These are phyloP conservation scores for Drosophila asahinai DNA, from an alignment of 1,140 invertebrate genomes.

Conservation along the genomic window DNA sequence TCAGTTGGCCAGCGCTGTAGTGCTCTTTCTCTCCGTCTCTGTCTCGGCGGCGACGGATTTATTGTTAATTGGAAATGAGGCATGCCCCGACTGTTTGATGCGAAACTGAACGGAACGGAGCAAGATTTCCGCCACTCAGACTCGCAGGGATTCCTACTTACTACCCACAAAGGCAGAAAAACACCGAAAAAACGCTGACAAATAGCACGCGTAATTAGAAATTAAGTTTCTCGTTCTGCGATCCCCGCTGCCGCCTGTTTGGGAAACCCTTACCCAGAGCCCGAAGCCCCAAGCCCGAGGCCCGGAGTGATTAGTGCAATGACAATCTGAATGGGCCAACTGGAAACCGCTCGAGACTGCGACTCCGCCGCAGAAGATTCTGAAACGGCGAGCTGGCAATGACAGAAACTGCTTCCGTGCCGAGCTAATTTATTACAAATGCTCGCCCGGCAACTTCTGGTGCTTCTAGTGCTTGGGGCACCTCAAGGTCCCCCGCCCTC, in stretches of 20 bases:
- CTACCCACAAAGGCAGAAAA: conserved; percentile 21
- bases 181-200: conserved; percentile 70
- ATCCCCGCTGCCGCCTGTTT: background rate
- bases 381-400: conserved; percentile 46
- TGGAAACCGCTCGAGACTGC: conserved; percentile 47
- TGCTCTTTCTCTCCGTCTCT: conserved; percentile 21
- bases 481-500: background rate
- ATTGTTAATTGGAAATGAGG: conserved; percentile 83
- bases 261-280: background rate
- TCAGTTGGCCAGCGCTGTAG: conserved; percentile 63
- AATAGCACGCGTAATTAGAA: conserved; percentile 81
- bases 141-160: conserved; percentile 12
- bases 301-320: conserved; percentile 60
- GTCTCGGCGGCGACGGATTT: conserved; percentile 63
- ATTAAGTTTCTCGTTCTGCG: conserved; percentile 68
- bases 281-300: background rate
- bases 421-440: conserved; percentile 61
- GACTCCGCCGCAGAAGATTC: conserved; percentile 13
- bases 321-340: conserved; percentile 60
- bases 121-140: conserved; percentile 75
- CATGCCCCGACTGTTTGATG: conserved; percentile 79
- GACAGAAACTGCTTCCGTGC: conserved; percentile 61
- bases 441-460: conserved; percentile 41
- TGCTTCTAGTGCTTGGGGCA: conserved; percentile 11
- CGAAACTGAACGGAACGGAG: conserved; percentile 49